Base-by-base conservation (phyloP, 2,888 invertebrate genomes). In the Morinoia aosen region DNA sequence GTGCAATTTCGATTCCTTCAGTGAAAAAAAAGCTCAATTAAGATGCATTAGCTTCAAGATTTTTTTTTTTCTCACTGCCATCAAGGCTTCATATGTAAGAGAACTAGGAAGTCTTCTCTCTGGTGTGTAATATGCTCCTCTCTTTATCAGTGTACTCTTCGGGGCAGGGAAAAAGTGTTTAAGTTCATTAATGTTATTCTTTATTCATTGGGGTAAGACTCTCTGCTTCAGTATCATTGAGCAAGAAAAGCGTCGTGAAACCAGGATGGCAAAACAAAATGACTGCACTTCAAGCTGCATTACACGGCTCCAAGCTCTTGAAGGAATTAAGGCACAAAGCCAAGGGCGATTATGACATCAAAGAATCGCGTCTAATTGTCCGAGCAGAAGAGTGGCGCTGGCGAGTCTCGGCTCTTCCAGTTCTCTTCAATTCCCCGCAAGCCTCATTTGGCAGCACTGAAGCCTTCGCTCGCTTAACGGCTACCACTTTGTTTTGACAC, bases 321-420 rank as follows among this genome's bases (percentile, higher is more conserved):
- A 76, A 76, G 33, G 33, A 76, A 76, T 93, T 56, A 93, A 93
- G 57, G 57, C 93, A 93, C 33, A 33, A 93, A 93, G 39, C 48
- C 57, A 48, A 57, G 93, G 58, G 48, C 48, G 56, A 93, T 93
- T 93, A 93, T 93, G 57, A 48, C 93, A 93, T 93, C 93, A 93
- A 93, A 93, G 93, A 93, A 93, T 93, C n/a, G 93, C 14, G 93
- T 93, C 93, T 93, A 93, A 93, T 93, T 93, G 93, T 33, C 57
- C 57, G 93, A 16, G 93, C 93, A 48, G 33, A 48, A 12, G 93
- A 93, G 93, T 56, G 93, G 93, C 56, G 93, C 93, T 90, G 33
- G 57, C 40, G 93, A 57, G 57, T 57, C 58, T 48, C 10, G 57
- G 57, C 93, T 57, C 93, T 57, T 33, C 56, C 48, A 33, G 93